Conservation (phyloP, 2,797 vertebrate genomes). For the Chaunax sp. region DNA sequence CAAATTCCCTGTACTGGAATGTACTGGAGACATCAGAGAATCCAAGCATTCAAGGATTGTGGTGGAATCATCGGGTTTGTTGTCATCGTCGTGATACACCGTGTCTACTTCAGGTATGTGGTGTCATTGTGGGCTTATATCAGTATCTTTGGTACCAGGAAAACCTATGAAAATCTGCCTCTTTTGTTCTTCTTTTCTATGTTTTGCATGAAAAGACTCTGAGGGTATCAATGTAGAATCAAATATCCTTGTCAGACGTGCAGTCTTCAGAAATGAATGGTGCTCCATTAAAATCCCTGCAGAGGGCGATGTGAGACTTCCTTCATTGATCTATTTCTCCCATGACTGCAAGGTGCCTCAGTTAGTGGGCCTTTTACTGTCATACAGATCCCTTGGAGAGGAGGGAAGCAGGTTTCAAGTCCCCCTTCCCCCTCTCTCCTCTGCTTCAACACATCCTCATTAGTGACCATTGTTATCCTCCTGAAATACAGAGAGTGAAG, state of each 20-base stretch:
- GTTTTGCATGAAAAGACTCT: conserved; percentile 49
- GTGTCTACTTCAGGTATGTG: conserved; percentile 52
- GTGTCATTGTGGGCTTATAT: conserved; percentile 54
- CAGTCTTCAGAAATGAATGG: conserved; percentile 61
- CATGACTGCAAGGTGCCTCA: conserved; percentile 51
- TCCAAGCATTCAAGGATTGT: conserved; percentile 75
- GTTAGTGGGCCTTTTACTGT: conserved; percentile 42
- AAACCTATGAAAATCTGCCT: conserved; percentile 88
- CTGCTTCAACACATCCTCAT: conserved; percentile 47
- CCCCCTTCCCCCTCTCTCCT: conserved; percentile 27
- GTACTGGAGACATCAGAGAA: conserved; percentile 85
- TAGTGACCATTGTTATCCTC: conserved; percentile 39
- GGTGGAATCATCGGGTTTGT: conserved; percentile 64
- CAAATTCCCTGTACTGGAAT: conserved; percentile 87
- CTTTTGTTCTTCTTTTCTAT: conserved; percentile 20
- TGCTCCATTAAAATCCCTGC: conserved; percentile 36
- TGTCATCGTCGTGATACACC: conserved; percentile 61
- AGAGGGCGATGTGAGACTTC: conserved; percentile 63
- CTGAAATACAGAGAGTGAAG: conserved; percentile 50
- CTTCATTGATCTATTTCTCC: conserved; percentile 32
- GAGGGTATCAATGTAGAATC: conserved; percentile 72
- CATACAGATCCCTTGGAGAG: conserved; percentile 51
- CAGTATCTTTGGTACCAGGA: conserved; percentile 81
- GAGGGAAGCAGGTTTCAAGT: conserved; percentile 25
- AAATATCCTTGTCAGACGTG: conserved; percentile 71